Evolutionary conservation across 2,888 invertebrate species (phyloP).

Genomic region (Limenitis camilla): DNA sequence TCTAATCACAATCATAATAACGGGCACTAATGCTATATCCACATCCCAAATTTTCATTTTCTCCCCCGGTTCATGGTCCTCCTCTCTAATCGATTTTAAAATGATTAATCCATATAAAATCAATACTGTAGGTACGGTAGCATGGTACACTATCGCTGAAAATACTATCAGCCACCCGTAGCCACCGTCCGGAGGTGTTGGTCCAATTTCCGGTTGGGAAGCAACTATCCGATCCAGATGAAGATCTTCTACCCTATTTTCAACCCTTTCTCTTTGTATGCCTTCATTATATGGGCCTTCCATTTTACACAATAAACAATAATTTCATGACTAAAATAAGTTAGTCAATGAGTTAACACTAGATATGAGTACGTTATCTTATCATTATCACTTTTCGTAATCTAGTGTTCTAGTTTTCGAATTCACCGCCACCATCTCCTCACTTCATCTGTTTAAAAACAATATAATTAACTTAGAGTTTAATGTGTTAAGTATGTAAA

Average conservation of each 20-base stretch:
- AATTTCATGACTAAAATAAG: slow-evolving; percentile 53
- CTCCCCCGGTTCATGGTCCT: slow-evolving; percentile 57
- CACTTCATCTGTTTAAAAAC: slow-evolving; percentile 1
- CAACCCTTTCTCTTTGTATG: slow-evolving; percentile 33
- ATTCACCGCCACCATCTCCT: slow-evolving; percentile 46
- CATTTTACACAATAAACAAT: slow-evolving; percentile 40
- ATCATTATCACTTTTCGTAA: slow-evolving; percentile 62
- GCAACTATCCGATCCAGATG: slow-evolving; percentile 76
- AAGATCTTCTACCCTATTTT: slow-evolving; percentile 48
- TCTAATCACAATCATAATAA: slow-evolving; percentile 74
- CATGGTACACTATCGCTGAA: slow-evolving; percentile 75
- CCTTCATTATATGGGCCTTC: slow-evolving; percentile 38
- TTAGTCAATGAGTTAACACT: slow-evolving; percentile 49
- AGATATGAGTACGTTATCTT: slow-evolving; percentile 62
- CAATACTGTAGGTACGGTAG: slow-evolving; percentile 73
- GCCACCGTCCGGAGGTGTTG: slow-evolving; percentile 78
- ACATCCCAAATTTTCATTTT: slow-evolving; percentile 72
- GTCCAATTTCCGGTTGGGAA: slow-evolving; percentile 79
- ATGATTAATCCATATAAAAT: slow-evolving; percentile 73
- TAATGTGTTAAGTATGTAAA: no score
- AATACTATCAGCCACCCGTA: slow-evolving; percentile 79
- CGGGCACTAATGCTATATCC: slow-evolving; percentile 74
- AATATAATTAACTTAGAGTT: neutral
- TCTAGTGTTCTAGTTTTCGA: slow-evolving; percentile 59
- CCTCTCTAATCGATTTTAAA: slow-evolving; percentile 64